Conservation (phyloP, 2,888 invertebrate species). For the Plusia festucae region DNA sequence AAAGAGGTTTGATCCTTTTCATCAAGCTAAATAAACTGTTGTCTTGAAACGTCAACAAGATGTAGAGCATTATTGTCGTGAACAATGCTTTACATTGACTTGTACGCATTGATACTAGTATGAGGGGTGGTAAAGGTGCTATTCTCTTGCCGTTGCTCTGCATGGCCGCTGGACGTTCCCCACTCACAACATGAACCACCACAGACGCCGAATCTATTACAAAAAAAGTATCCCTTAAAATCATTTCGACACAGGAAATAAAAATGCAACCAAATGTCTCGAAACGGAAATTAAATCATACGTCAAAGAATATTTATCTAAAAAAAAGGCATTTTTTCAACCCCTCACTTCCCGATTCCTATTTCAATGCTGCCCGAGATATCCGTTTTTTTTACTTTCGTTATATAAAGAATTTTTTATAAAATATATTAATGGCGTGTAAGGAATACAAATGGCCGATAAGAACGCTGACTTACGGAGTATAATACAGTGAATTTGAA, state of each 20-base stretch:
- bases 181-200: slow-evolving; percentile 95
- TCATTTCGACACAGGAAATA: slow-evolving; percentile 50
- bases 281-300: slow-evolving; percentile 61
- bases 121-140: slow-evolving; percentile 62
- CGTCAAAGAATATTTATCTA: slow-evolving; percentile 57
- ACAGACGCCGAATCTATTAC: slow-evolving; percentile 93
- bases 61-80: slow-evolving; percentile 50
- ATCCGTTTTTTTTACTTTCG: slow-evolving; percentile 54
- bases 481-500: slow-evolving; percentile 71
- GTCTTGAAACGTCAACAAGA: slow-evolving; percentile 58
- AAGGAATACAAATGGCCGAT: slow-evolving; percentile 73
- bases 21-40: slow-evolving; percentile 54
- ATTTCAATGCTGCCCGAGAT: slow-evolving; percentile 53
- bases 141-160: slow-evolving; percentile 79
- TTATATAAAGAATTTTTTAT: slow-evolving; percentile 58
- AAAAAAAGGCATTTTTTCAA: slow-evolving; percentile 50
- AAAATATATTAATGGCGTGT: slow-evolving; percentile 66
- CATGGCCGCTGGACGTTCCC: slow-evolving; percentile 92
- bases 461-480: slow-evolving; percentile 56
- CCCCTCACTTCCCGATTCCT: slow-evolving; percentile 50
- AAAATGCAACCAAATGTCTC: slow-evolving; percentile 54
- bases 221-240: slow-evolving; percentile 47
- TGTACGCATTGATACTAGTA: slow-evolving; percentile 63
- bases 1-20: slow-evolving; percentile 54
- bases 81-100: slow-evolving; percentile 61